A percentile compares a stretch with the other conserved stretches of the same genome.
phyloP scores from a whole-genome alignment of 2,113 vertebrate genomes.

The Sinosuthora webbiana region DNA sequence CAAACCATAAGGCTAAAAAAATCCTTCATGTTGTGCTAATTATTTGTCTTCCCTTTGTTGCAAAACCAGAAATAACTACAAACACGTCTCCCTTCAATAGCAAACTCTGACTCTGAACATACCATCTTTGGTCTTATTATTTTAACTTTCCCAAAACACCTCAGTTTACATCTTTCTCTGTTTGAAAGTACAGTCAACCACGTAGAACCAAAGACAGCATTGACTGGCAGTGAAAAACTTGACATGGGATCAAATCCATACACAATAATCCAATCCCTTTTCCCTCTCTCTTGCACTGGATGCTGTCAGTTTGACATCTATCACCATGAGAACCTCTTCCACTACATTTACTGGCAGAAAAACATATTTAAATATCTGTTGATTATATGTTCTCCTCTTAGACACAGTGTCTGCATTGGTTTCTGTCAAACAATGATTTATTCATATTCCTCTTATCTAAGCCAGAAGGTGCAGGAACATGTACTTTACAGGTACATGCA shows the following conservation, averaged over 20 bases:
- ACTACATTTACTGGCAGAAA: background rate
- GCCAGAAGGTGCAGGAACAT: background rate
- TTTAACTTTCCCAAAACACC: background rate
- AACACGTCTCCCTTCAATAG: background rate
- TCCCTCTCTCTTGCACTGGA: background rate
- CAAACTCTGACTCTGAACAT: background rate
- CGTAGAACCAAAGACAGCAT: fast-evolving
- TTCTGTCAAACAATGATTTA: background rate
- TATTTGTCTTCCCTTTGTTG: background rate
- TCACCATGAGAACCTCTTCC: background rate
- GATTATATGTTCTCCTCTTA: background rate
- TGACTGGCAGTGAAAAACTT: background rate
- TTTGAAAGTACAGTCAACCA: background rate
- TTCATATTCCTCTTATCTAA: background rate
- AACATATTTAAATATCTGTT: background rate
- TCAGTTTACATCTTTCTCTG: background rate
- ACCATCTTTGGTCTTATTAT: background rate
- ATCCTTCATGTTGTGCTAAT: background rate
- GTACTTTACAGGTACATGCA: background rate
- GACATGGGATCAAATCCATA: background rate
- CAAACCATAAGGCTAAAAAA: background rate
- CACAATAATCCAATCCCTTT: background rate
- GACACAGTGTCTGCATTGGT: background rate
- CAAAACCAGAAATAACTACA: background rate
- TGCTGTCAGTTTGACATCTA: background rate